Base-by-base conservation (phyloP, 1,140 invertebrate genomes). In the Drosophila ohnishii region DNA sequence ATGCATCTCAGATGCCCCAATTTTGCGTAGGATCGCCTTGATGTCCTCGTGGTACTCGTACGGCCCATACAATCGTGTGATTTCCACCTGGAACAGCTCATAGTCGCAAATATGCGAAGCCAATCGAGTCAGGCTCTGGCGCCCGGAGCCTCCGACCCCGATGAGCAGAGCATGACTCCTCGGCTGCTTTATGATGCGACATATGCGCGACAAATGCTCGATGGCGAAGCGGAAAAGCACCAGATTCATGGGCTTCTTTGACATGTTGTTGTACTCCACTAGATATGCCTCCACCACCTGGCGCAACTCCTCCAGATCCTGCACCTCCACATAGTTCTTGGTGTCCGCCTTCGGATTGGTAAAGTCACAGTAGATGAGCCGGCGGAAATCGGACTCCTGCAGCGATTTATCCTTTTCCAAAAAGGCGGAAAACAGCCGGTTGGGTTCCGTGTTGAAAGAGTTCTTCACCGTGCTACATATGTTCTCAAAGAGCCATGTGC, bases 231-330 rank as follows among this genome's bases (percentile, higher is more conserved):
- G 96, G 91, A 99, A 99, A 28, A 99, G 92, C 5, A 99, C 97
- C 47, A 99, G 93, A 93, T 98, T 97, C 98, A 99, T 99, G 1
- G 98, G 97, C 89, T 99, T 99, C 91, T 98, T 99, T 22, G 96
- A 97, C 95, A 99, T 97, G 65, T 98, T 97, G 91, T 99, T 99
- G 82, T 96, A 99, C 90, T 99, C 98, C 3, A 95, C 95, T 13
- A 99, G 93, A 92, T 97, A 98, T 1, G 95, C 95, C 89, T 99
- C 97, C 0, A 98, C 97, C n/a, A 98, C 96, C 1, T 94, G 93
- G 73, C 95, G 95, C 44, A 99, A 92, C 58, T 95, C 93, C 66
- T 97, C 96, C 72, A 98, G 93, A 90, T 99, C 96, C 2, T 93
- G 92, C 0, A 98, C 97, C 93, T 99, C 97, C 78, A 96, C 94